A percentile compares a stretch with the other conserved stretches of the same genome.
Conservation (phyloP, 2,888 invertebrate species). For the Macropis europaea region DNA sequence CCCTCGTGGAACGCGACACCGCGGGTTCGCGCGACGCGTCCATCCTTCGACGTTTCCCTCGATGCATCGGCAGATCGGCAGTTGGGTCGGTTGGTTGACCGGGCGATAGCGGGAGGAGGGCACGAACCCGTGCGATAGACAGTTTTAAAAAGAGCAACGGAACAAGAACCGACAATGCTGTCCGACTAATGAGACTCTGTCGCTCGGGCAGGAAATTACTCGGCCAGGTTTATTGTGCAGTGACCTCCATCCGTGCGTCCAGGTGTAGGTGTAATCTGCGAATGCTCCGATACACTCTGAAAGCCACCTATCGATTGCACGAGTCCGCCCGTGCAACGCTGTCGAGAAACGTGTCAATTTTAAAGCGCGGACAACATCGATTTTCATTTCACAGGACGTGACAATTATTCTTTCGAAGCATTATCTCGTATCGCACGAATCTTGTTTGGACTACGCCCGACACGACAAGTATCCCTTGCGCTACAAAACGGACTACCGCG, state of each 20-base stretch:
- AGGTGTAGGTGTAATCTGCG: slow-evolving; percentile 36
- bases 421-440: no score
- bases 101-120: neutral
- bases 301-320: slow-evolving; percentile 1
- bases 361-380: no score
- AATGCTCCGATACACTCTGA: slow-evolving; percentile 13
- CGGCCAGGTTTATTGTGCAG: slow-evolving; percentile 73
- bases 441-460: no score
- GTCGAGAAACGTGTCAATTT: no score
- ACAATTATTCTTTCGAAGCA: no score
- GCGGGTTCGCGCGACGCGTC: no score
- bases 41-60: no score
- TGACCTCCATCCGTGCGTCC: slow-evolving; percentile 55
- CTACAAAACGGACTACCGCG: no score
- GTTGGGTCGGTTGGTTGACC: neutral
- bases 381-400: no score
- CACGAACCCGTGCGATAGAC: slow-evolving; percentile 1
- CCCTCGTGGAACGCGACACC: no score
- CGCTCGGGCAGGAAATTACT: slow-evolving; percentile 76
- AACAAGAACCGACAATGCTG: slow-evolving; percentile 61
- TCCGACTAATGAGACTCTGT: slow-evolving; percentile 67
- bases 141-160: slow-evolving; percentile 23
- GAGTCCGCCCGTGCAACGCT: no score
- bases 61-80: neutral
- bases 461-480: no score